These are phyloP conservation scores for Temnothorax nylanderi DNA, from an alignment of 1,140 invertebrate species.

Conservation along the genomic window DNA sequence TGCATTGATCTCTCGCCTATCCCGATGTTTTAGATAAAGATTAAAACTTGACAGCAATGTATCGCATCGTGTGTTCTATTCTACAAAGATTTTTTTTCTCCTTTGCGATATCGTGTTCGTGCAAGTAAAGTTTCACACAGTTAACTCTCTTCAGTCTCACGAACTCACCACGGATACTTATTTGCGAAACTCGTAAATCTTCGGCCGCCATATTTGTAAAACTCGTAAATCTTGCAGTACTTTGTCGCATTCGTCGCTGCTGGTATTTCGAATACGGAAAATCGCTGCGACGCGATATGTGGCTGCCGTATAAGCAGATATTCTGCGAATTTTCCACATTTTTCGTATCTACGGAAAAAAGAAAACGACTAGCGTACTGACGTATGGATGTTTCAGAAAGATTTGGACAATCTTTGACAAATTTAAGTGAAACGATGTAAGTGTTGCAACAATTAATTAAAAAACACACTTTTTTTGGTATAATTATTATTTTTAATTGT, in stretches of 20 bases:
- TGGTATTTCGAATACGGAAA: conserved; percentile 54
- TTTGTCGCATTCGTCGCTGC: conserved; percentile 43
- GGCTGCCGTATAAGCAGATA: conserved; percentile 34
- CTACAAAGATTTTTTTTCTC: background rate
- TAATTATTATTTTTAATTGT: background rate
- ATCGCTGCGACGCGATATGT: conserved; percentile 22
- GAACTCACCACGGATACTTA: conserved; percentile 49
- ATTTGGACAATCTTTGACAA: background rate
- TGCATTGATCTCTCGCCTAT: background rate
- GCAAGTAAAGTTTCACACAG: conserved; percentile 45
- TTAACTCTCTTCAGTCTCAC: conserved; percentile 60
- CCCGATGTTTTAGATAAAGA: background rate
- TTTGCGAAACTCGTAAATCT: conserved; percentile 60
- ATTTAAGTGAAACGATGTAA: background rate
- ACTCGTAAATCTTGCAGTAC: conserved; percentile 49
- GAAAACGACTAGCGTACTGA: background rate
- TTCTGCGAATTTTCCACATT: background rate
- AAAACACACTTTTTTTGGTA: background rate
- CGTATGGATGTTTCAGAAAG: background rate
- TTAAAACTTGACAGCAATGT: conserved; percentile 34
- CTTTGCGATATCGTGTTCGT: background rate
- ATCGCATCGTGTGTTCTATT: background rate
- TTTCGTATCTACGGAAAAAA: background rate
- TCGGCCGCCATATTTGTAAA: conserved; percentile 51
- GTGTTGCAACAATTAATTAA: background rate